A percentile compares a stretch with the other conserved stretches of the same genome.
Conservation (phyloP, 2,888 invertebrate genomes). For the Labia minor region DNA sequence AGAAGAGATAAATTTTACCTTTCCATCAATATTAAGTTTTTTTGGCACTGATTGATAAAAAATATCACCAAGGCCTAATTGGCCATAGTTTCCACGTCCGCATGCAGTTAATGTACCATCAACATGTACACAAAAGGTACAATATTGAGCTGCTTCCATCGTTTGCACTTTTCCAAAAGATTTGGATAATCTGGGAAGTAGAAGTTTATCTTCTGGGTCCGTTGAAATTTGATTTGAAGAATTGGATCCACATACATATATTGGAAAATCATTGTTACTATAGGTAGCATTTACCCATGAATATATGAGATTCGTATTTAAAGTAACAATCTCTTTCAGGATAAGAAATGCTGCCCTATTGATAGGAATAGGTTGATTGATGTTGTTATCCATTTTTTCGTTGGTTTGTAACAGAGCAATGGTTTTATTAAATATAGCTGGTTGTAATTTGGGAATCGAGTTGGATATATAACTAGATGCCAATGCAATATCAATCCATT, state of each 20-base stretch:
- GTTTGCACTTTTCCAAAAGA: slow-evolving; percentile 47
- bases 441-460: neutral
- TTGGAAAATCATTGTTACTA: too few species aligned
- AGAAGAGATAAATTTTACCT: slow-evolving; percentile 42
- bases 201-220: slow-evolving; percentile 43
- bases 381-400: neutral
- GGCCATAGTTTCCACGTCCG: slow-evolving; percentile 52
- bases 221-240: slow-evolving; percentile 49
- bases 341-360: neutral
- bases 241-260: slow-evolving; percentile 55
- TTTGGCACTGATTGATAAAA: slow-evolving; percentile 48
- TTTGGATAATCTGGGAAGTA: slow-evolving; percentile 44
- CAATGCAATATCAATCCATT: slow-evolving; percentile 52
- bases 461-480: neutral
- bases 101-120: slow-evolving; percentile 49
- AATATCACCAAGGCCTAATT: slow-evolving; percentile 51
- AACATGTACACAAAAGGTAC: slow-evolving; percentile 48
- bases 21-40: slow-evolving; percentile 42
- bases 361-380: neutral
- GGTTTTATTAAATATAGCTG: neutral
- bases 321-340: neutral
- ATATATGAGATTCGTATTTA: neutral
- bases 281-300: neutral
- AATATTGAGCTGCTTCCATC: slow-evolving; percentile 54
- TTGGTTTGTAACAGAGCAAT: neutral